Base-by-base conservation (phyloP, 2,888 invertebrate species). In the Zele albiditarsus region DNA sequence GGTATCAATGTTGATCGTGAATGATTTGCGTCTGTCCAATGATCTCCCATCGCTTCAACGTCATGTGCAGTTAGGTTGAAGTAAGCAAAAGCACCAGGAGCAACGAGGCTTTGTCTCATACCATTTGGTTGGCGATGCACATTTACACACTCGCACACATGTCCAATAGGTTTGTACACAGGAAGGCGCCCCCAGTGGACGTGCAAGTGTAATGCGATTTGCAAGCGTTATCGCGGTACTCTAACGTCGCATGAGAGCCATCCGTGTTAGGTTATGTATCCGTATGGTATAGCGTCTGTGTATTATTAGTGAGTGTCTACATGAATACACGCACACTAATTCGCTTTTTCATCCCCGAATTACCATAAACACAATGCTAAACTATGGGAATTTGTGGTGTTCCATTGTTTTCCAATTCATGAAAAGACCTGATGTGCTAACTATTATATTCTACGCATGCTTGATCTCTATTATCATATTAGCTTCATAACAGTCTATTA, bases 221-320 rank as follows among this genome's bases (percentile, higher is more conserved):
- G 87, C 87, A 87, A 87, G 86, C 86, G 86, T 87, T 88, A 88
- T 88, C 87, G 84, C 80, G 82, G 79, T 8, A 53, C 80, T 84
- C 83, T 85, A 82, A 83, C 84, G 83, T 82, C 78, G 76, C 79
- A 71, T 68, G 46, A 58, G 67, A 57, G 23, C 58, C 53, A 38
- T 28, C 46, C 58, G n/a, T 42, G 16, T n/a, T 53, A 20, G 53
- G 53, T 53, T 53, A 53, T 20, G 20, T 53, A 20, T 53, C 53
- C 53, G 6, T 53, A 6, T 53, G 53, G 20, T 53, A 20, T 6
- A 8, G 20, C 8, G 8, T 23, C 6, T 53, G 2, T 53, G n/a
- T 53, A 53, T 20, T 46, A 38, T 38, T 12, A 38, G 38, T 12
- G n/a, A 4, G n/a, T 46, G n/a, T n/a, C 3, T 5, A 46, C n/a